Conservation (phyloP, 92 coral and sea anemone species). For the Zoanthus sansibaricus region DNA sequence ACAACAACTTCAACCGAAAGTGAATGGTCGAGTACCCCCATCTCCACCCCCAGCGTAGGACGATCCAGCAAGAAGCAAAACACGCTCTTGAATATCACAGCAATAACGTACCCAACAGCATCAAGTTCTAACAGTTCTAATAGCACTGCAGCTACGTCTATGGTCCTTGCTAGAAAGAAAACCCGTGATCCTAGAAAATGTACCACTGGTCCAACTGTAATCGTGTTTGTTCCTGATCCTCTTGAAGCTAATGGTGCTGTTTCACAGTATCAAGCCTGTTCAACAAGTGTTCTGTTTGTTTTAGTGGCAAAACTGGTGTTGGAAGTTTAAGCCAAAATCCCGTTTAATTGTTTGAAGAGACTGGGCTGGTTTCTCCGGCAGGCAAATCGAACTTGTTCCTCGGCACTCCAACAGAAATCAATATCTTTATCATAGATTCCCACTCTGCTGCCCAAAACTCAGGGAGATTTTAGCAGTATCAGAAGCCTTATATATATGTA, state of each 20-base stretch:
- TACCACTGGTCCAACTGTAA: slow-evolving; percentile 8
- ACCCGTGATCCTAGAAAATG: slow-evolving; percentile 22
- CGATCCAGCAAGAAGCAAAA: neutral
- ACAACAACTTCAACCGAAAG: neutral
- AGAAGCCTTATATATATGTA: no score
- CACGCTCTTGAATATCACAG: neutral
- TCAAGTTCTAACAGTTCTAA: neutral
- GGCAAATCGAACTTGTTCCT: no score
- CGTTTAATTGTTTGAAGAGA: no score
- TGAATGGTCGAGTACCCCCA: neutral
- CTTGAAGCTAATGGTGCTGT: neutral
- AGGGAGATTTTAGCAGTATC: no score
- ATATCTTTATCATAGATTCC: no score
- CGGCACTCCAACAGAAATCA: no score
- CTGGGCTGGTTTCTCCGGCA: no score
- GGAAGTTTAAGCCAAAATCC: neutral
- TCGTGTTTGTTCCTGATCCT: neutral
- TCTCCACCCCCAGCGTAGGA: neutral
- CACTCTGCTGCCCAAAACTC: no score
- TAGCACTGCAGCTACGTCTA: neutral
- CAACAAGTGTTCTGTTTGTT: neutral
- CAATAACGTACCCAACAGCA: neutral
- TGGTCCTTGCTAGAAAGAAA: neutral
- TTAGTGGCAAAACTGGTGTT: neutral
- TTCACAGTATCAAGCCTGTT: neutral